A percentile compares a stretch with the other conserved stretches of the same genome.
Evolutionary conservation across 2,888 invertebrate species (phyloP).

Genomic region (Eubasilissa splendida): DNA sequence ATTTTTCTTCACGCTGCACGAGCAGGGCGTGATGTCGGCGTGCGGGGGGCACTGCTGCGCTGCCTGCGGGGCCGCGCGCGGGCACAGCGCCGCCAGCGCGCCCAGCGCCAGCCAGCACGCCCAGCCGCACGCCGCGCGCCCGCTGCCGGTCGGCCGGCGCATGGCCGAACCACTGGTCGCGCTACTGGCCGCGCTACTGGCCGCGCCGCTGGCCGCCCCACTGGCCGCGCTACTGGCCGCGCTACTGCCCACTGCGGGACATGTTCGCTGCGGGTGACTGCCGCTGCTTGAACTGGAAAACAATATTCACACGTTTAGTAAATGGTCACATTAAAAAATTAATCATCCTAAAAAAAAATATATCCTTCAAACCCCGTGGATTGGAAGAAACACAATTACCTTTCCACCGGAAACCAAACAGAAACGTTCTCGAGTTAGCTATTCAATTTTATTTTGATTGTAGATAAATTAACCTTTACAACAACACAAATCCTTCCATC

Average conservation of each 20-base stretch:
- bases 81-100: slow-evolving; percentile 72
- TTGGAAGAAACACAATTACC: too few species aligned
- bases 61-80: slow-evolving; percentile 69
- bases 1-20: slow-evolving; percentile 89
- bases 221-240: not conserved
- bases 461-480: too few species aligned
- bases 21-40: slow-evolving; percentile 84
- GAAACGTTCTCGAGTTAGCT: too few species aligned
- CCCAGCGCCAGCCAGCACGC: slow-evolving; percentile 70
- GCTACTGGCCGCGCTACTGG: not conserved
- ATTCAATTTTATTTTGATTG: too few species aligned
- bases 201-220: not conserved
- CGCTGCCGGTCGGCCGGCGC: not conserved
- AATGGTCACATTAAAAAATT: too few species aligned
- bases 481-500: too few species aligned
- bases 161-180: not conserved
- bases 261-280: slow-evolving; percentile 25
- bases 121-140: slow-evolving; percentile 61
- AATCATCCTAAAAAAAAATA: too few species aligned
- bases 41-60: slow-evolving; percentile 84
- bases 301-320: too few species aligned
- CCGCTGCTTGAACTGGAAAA: slow-evolving; percentile 36
- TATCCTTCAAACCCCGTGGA: too few species aligned
- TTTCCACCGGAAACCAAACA: too few species aligned
- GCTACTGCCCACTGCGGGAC: slow-evolving; percentile 11